phyloP scores from a whole-genome alignment of 2,888 invertebrate genomes.

The Folsomia candida region DNA sequence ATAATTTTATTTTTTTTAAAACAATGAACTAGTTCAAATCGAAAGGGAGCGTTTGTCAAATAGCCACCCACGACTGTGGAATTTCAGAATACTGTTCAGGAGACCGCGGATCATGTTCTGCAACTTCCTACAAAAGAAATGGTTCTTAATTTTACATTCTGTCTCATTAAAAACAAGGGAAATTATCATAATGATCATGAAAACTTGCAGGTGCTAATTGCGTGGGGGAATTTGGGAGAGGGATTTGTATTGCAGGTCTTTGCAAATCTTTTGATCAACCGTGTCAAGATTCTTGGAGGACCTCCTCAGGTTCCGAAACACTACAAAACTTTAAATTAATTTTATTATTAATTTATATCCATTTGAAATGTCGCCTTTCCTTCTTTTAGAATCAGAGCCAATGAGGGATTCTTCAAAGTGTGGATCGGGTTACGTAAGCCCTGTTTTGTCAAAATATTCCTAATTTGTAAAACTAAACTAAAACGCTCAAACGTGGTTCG shows the following conservation, averaged over 20 bases:
- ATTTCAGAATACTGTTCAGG: constrained; percentile 93
- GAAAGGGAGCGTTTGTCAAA: constrained; percentile 78
- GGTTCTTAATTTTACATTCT: no score
- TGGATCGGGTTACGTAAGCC: neutral
- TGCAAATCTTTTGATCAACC: constrained; percentile 58
- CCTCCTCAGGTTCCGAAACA: neutral
- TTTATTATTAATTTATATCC: no score
- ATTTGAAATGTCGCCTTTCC: neutral
- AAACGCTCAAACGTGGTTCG: neutral
- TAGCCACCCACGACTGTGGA: constrained; percentile 88
- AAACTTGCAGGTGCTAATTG: no score
- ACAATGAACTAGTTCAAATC: constrained; percentile 63
- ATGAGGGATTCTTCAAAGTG: neutral
- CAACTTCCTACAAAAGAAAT: constrained; percentile 86
- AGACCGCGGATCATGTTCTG: constrained; percentile 80
- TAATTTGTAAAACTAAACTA: neutral
- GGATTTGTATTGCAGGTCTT: constrained; percentile 86
- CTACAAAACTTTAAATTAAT: neutral
- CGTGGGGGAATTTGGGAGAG: constrained; percentile 59
- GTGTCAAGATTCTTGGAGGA: constrained; percentile 35
- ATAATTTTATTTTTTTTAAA: neutral
- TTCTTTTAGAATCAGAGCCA: neutral
- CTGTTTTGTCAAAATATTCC: neutral
- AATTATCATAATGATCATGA: no score
- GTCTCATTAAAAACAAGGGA: no score